Conservation (phyloP, 2,113 vertebrate genomes). For the Mirounga angustirostris region DNA sequence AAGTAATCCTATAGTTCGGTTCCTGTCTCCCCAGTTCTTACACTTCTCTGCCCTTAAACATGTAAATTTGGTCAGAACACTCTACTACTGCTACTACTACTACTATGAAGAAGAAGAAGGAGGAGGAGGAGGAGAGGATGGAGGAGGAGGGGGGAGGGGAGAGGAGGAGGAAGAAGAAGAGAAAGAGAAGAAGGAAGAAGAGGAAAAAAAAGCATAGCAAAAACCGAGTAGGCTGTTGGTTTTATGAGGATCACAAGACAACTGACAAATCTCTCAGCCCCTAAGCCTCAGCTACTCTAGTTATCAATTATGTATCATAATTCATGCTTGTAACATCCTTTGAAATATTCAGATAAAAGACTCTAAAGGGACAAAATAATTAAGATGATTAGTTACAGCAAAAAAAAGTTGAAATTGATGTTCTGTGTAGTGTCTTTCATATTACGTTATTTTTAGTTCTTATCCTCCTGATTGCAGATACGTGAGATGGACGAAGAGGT, state of each 20-base stretch:
- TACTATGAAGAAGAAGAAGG: background rate
- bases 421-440: background rate
- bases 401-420: background rate
- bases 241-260: conserved; percentile 29
- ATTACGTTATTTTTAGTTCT: background rate
- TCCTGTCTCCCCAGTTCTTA: background rate
- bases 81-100: background rate
- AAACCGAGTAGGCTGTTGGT: background rate
- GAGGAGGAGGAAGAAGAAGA: background rate
- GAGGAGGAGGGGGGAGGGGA: too few species aligned
- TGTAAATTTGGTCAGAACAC: background rate
- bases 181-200: background rate
- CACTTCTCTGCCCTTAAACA: background rate
- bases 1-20: background rate
- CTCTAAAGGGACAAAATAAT: conserved; percentile 47
- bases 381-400: conserved; percentile 42
- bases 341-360: conserved; percentile 57
- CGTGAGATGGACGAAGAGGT: background rate
- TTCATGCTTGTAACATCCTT: conserved; percentile 59
- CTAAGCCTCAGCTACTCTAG: background rate
- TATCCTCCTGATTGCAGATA: background rate
- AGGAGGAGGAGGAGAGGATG: background rate
- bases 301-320: conserved; percentile 54
- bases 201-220: background rate
- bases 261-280: background rate